Evolutionary conservation across 2,888 invertebrate genomes (phyloP).

Genomic region (Mechanitis mazaeus): DNA sequence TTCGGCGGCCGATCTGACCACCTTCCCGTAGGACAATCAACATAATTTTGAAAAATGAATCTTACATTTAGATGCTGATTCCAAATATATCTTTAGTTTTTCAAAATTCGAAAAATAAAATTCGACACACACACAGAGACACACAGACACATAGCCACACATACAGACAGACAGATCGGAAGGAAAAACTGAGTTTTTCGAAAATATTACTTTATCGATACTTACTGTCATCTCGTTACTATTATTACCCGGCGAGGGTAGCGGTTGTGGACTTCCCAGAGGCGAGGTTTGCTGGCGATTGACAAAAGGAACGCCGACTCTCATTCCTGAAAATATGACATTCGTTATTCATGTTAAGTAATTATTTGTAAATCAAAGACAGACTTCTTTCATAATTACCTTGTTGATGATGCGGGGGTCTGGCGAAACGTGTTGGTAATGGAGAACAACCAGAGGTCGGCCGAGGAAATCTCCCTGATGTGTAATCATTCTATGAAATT

Average conservation of each 20-base stretch:
- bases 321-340: slow-evolving; percentile 50
- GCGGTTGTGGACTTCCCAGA: slow-evolving; percentile 69
- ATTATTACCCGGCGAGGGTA: slow-evolving; percentile 69
- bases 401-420: slow-evolving; percentile 69
- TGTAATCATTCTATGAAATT: slow-evolving; percentile 50
- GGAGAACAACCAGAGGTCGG: slow-evolving; percentile 68
- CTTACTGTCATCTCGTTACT: slow-evolving; percentile 65
- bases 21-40: too few relatives aligned
- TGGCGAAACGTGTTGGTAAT: slow-evolving; percentile 60
- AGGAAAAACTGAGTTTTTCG: too few relatives aligned
- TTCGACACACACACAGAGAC: too few relatives aligned
- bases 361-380: background rate
- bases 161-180: too few relatives aligned
- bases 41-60: too few relatives aligned
- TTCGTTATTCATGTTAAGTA: background rate
- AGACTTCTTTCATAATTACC: slow-evolving; percentile 35
- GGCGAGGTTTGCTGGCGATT: slow-evolving; percentile 69
- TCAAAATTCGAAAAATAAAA: too few relatives aligned
- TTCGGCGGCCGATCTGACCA: too few relatives aligned
- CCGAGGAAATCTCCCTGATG: slow-evolving; percentile 59
- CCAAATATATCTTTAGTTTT: too few relatives aligned
- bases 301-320: slow-evolving; percentile 65
- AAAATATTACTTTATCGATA: slow-evolving; percentile 19
- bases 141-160: too few relatives aligned
- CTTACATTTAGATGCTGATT: too few relatives aligned